Conservation (phyloP, 2,888 invertebrate species). For the Sarcophaga subvicina region DNA sequence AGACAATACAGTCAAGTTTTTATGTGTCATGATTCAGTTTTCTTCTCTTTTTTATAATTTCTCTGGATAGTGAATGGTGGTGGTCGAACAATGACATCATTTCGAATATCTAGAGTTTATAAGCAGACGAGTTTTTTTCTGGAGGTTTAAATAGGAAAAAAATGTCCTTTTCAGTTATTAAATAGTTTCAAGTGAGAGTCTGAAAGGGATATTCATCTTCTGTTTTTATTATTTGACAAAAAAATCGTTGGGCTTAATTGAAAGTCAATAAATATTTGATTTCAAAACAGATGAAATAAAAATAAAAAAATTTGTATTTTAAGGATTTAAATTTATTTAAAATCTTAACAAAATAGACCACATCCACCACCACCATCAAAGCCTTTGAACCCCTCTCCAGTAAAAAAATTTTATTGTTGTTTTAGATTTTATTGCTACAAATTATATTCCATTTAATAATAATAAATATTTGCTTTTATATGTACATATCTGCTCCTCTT, state of each 20-base stretch:
- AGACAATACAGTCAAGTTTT: slow-evolving; percentile 44
- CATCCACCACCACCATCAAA: too few relatives aligned
- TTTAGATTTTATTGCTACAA: slow-evolving; percentile 36
- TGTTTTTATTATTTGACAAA: too few relatives aligned
- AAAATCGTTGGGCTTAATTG: too few relatives aligned
- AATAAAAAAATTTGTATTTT: too few relatives aligned
- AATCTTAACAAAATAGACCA: too few relatives aligned
- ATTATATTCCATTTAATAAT: slow-evolving; percentile 27
- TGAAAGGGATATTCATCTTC: background rate
- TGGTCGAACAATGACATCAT: slow-evolving; percentile 36
- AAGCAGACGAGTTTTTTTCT: background rate
- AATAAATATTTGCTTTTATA: slow-evolving; percentile 14
- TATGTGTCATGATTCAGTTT: background rate
- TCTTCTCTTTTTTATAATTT: background rate
- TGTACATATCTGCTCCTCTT: background rate
- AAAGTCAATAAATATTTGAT: too few relatives aligned
- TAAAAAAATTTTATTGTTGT: background rate
- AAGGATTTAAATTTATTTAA: too few relatives aligned
- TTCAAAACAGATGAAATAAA: too few relatives aligned
- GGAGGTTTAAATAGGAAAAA: slow-evolving; percentile 38
- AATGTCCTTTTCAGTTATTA: slow-evolving; percentile 37
- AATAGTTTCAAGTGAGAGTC: slow-evolving; percentile 21
- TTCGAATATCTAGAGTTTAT: slow-evolving; percentile 5
- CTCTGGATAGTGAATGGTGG: background rate
- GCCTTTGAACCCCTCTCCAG: too few relatives aligned